Base-by-base conservation (phyloP, 2,113 vertebrate genomes). In the Austrofundulus limnaeus region DNA sequence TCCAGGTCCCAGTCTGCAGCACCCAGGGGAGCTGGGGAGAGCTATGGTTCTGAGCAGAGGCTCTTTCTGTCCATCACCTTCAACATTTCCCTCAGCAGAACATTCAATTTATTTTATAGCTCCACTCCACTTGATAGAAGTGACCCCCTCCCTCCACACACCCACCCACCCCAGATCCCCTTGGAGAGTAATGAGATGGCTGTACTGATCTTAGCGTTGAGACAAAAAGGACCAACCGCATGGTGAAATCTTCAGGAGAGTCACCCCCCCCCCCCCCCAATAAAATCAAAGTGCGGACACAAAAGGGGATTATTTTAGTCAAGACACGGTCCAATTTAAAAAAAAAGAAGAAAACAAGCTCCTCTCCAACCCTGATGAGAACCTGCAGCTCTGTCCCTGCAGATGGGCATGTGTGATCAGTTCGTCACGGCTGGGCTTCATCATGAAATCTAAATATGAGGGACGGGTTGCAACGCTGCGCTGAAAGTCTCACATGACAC, bases 21-120 rank as follows among this genome's bases (percentile, higher is more conserved):
- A 62, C 70, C 66, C 75, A 47, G 24, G 81, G 82, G 81, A 85
- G 58, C 63, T 23, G 71, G 38, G 65, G 70, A 65, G 63, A 78
- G 76, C 54, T 47, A 51, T 49, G 59, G 63, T 68, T 85, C 76
- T 74, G 56, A 77, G 75, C 61, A 31, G 53, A 58, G 65, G 63
- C 80, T 70, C 73, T 84, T 81, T 77, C 83, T 92, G 89, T 89
- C 90, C 86, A 86, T 91, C 89, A 90, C 79, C 73, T 81, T 89
- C 82, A 77, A 85, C 77, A 86, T 87, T 89, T 84, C 66, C 87
- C 88, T 86, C 80, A 60, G 72, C 57, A 70, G 78, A 91, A 83
- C 85, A 86, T 87, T 91, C 83, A 86, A 89, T 91, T 87, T 90
- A 81, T 90, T 91, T 89, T 91, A 88, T 90, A 86, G 83, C 83